Percentiles rank a stretch among this genome's conserved stretches.
Conservation (phyloP, 2,888 invertebrate genomes). For the Drosophila paucipuncta region DNA sequence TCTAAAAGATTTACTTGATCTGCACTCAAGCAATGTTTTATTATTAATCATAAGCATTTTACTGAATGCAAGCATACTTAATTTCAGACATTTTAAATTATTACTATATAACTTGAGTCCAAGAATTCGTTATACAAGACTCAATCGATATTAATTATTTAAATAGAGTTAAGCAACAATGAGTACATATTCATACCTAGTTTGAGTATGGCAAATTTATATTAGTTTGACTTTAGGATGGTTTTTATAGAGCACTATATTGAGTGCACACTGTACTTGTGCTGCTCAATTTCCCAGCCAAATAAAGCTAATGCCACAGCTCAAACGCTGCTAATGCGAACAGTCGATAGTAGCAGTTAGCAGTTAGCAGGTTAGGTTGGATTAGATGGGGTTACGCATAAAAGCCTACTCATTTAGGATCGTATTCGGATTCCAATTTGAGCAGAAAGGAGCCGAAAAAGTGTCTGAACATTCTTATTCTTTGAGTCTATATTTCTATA, state of each 20-base stretch:
- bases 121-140: neutral
- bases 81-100: neutral
- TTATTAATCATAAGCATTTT: neutral
- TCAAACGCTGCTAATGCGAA: neutral
- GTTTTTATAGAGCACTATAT: neutral
- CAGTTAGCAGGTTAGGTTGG: too few species aligned
- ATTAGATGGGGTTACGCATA: too few species aligned
- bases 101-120: neutral
- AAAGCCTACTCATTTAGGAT: too few species aligned
- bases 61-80: neutral
- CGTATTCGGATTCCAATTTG: too few species aligned
- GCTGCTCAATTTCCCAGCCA: neutral
- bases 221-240: too few species aligned
- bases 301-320: neutral
- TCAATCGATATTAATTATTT: neutral
- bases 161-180: neutral
- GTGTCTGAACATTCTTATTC: too few species aligned
- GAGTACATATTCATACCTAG: neutral
- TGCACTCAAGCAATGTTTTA: neutral
- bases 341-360: too few species aligned
- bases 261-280: neutral
- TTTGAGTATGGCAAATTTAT: neutral
- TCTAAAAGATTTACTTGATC: neutral
- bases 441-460: too few species aligned
- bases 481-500: too few species aligned